Evolutionary conservation across 2,113 vertebrate genomes (phyloP), one percentile per base, ranked within the genome.

Genomic region (Poicephalus meyeri): DNA sequence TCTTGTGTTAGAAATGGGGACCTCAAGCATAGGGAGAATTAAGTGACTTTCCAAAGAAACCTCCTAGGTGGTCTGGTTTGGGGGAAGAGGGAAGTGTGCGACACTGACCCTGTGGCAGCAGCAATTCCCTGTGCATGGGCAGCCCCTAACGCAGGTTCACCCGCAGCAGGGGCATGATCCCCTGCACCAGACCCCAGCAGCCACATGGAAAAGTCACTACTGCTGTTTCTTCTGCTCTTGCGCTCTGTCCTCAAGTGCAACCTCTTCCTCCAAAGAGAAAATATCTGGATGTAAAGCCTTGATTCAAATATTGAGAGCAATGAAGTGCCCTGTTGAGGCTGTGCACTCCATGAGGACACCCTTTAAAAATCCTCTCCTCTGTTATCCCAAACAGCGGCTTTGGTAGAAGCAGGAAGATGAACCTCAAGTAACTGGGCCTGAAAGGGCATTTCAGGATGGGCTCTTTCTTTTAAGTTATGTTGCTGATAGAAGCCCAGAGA

Each of bases 191-290:
- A 16, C 21, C 71, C 41, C 35, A 29, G 31, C 49, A 56, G 9
- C 26, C 4, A 37, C 15, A 19, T 2, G 1, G 11, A 6, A 8
- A 69, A n/a, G 6, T 9, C 29, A 2, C 0, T 24, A 11, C 61
- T 63, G 11, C 52, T 28, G 12, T 60, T 79, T 65, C 24, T 55
- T 49, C 49, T 39, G 42, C 18, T 29, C 10, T 16, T 33, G 20
- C 7, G 15, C 26, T 10, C 49, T n/a, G 28, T 24, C 78, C 35
- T 19, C 6, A 5, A 18, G 21, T 65, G 49, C 29, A 18, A 3
- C 35, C 26, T 69, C 35, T 4, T 37, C 25, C 31, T 69, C 47
- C 55, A 47, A 12, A 15, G 35, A 44, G 39, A 33, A 60, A 50
- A 31, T 41, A 55, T 7, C 24, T 3, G 8, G 66, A 37, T 55